These are phyloP conservation scores for Rhizomys pruinosus DNA, from an alignment of 2,113 vertebrate species.

Conservation along the genomic window DNA sequence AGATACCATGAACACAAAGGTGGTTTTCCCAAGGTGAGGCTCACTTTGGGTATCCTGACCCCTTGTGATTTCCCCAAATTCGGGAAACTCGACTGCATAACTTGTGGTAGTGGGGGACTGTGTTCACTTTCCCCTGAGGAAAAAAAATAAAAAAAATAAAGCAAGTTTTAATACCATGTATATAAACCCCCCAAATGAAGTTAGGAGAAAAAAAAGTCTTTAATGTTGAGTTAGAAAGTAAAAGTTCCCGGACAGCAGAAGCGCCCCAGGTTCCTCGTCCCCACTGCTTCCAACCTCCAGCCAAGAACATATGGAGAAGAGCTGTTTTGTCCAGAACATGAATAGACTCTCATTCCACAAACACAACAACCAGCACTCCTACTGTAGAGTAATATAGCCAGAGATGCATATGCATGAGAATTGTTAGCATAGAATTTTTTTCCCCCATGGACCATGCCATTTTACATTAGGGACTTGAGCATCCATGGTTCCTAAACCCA, in stretches of 20 bases:
- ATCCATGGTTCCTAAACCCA: neutral
- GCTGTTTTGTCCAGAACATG: neutral
- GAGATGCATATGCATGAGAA: neutral
- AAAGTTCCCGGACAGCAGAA: neutral
- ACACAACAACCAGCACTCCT: neutral
- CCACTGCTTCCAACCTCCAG: no score
- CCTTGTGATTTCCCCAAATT: no score
- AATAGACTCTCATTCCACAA: neutral
- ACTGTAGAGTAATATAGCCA: neutral
- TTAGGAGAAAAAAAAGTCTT: neutral
- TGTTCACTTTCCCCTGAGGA: no score
- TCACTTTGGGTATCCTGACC: no score
- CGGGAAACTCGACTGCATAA: no score
- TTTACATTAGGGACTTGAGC: neutral
- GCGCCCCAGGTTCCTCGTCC: neutral
- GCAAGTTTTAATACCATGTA: no score
- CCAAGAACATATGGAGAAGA: neutral
- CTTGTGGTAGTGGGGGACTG: no score
- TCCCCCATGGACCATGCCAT: no score
- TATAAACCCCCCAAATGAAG: constrained; percentile 19
- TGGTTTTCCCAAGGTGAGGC: no score
- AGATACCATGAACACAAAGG: no score
- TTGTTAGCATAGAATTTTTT: neutral
- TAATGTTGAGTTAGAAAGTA: neutral
- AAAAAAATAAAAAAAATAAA: no score